A percentile compares a stretch with the other conserved stretches of the same genome.
These are phyloP conservation scores for Lasiurus cinereus DNA, from an alignment of 2,113 vertebrate species.

Conservation along the genomic window DNA sequence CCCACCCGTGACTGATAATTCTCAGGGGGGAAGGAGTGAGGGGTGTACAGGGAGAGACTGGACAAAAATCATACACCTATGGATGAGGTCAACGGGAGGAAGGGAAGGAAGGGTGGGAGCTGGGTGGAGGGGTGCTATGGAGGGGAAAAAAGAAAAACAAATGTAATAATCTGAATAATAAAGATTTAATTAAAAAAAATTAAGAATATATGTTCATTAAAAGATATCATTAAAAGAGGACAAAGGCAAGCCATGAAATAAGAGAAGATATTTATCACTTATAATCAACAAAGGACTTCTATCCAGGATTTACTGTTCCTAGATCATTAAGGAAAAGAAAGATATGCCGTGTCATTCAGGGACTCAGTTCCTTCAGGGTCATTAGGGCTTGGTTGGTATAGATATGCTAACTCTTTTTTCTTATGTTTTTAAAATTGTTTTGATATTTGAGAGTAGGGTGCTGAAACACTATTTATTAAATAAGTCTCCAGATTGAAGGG, in stretches of 20 bases:
- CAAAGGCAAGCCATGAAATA: conserved; percentile 24
- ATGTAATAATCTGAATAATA: too few relatives aligned
- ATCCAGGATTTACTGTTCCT: background rate
- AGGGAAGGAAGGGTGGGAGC: too few relatives aligned
- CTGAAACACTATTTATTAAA: conserved; percentile 6
- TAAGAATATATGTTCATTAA: conserved; percentile 54
- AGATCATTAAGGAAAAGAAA: background rate
- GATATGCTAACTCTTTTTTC: background rate
- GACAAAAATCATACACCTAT: too few relatives aligned
- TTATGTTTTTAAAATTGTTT: background rate
- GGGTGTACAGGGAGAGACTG: too few relatives aligned
- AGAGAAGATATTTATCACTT: conserved; percentile 17
- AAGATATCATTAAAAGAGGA: conserved; percentile 32
- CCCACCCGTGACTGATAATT: too few relatives aligned
- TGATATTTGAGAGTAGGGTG: conserved; percentile 39
- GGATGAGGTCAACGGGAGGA: too few relatives aligned
- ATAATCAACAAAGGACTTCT: background rate
- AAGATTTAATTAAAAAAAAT: too few relatives aligned
- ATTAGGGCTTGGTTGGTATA: background rate
- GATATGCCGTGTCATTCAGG: background rate
- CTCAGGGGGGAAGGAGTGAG: too few relatives aligned
- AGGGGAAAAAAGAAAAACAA: too few relatives aligned
- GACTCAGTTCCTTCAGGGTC: background rate
- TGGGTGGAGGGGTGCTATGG: too few relatives aligned
- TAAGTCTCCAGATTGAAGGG: background rate